A percentile compares a stretch with the other conserved stretches of the same genome.
Conservation (phyloP, 1,140 invertebrate genomes). For the Drosophila malerkotliana region DNA sequence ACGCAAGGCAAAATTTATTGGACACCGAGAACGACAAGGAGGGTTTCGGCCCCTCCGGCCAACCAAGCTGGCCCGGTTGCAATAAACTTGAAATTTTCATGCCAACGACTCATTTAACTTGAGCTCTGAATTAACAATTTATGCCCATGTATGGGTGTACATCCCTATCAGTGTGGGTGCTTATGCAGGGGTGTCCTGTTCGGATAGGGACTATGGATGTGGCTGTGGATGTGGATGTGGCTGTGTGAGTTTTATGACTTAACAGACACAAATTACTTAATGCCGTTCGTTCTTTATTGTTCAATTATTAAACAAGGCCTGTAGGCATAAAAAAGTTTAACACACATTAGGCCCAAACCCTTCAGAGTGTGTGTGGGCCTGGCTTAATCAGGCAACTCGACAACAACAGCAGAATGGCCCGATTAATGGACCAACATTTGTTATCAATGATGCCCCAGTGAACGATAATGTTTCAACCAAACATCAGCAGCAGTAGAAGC, state of each 20-base stretch:
- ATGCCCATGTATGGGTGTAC: conserved; percentile 25
- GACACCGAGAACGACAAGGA: background rate
- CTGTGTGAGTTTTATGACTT: conserved; percentile 69
- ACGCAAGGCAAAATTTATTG: conserved; percentile 56
- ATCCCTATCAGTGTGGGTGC: conserved; percentile 3
- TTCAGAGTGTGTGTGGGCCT: background rate
- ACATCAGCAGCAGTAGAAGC: background rate
- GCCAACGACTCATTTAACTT: conserved; percentile 76
- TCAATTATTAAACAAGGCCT: conserved; percentile 72
- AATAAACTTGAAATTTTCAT: conserved; percentile 77
- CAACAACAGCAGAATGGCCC: conserved; percentile 40
- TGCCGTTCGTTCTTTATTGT: conserved; percentile 72
- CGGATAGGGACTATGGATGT: background rate
- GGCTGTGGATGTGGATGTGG: background rate
- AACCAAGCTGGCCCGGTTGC: conserved; percentile 14
- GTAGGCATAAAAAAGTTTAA: conserved; percentile 62
- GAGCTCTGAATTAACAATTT: conserved; percentile 77
- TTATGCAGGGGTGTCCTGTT: conserved; percentile 12
- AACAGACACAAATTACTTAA: conserved; percentile 77
- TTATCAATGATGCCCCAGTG: conserved; percentile 74
- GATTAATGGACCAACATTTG: conserved; percentile 73
- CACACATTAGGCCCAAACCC: conserved; percentile 46
- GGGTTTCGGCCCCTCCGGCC: background rate
- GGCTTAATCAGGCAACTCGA: conserved; percentile 52
- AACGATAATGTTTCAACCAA: conserved; percentile 64